Evolutionary conservation across 2,113 vertebrate genomes (phyloP), one percentile per base, ranked within the genome.

Genomic region (Spilogale gracilis): DNA sequence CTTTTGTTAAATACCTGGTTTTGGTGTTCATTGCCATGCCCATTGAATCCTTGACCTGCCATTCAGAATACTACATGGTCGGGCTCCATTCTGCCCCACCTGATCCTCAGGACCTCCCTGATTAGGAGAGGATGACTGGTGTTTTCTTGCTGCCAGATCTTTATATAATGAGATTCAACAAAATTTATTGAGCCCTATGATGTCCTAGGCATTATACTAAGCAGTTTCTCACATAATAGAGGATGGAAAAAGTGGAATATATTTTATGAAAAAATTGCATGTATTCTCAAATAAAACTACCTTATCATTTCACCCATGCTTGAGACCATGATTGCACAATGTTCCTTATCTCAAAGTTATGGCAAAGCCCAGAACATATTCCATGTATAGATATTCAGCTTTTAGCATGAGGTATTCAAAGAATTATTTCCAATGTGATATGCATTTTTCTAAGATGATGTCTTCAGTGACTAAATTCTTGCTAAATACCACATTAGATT

Each of bases 391-490:
- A 18, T 63, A n/a, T 10, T 38, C 25, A 74, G 60, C n/a, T 48
- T 89, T 93, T 20, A 43, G 27, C 4, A 25, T 13, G 9, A 78
- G 11, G 30, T 16, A 32, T 60, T 78, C 61, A 81, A 83, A n/a
- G 52, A 91, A 52, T 81, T 30, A 48, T 20, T 89, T 76, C 32
- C n/a, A 32, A 61, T 10, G 7, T 23, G 63, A 69, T 4, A 80
- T 1, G 0, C 10, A 65, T 71, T 94, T 84, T 91, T 82, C 25
- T 58, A 74, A 83, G 61, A 58, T 76, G 18, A 76, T 25, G 58
- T 82, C 23, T 56, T 89, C 58, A 90, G 23, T 45, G 30, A 13
- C 60, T n/a, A 87, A 90, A 83, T 76, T 95, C 30, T 80, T 86
- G 18, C 38, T 89, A 73, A 91, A 85, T 17, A n/a, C n/a, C 23